These are phyloP conservation scores for Meliscaeva auricollis DNA, from an alignment of 2,888 invertebrate genomes.

Conservation along the genomic window DNA sequence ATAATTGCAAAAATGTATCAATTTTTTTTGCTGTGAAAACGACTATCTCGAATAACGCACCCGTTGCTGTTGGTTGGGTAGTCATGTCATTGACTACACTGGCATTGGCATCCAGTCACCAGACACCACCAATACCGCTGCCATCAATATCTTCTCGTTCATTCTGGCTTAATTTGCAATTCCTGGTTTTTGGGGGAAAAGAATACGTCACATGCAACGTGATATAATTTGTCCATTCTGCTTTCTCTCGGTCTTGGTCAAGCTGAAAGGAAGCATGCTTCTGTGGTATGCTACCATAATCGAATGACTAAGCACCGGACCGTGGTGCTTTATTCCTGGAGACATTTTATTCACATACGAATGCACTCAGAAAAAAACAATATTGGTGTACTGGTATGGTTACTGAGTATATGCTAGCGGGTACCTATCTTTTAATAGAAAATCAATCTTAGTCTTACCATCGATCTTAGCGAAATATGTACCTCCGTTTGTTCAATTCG, in stretches of 20 bases:
- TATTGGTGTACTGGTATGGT: neutral
- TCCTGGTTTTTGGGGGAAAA: neutral
- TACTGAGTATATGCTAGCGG: too few species aligned
- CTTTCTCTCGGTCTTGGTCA: slow-evolving; percentile 5
- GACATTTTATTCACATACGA: slow-evolving; percentile 34
- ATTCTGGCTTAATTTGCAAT: slow-evolving; percentile 17
- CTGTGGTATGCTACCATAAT: slow-evolving; percentile 35
- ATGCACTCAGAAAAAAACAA: neutral
- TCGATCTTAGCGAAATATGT: too few species aligned
- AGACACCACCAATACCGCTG: neutral
- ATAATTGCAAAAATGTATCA: slow-evolving; percentile 23
- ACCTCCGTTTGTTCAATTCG: too few species aligned
- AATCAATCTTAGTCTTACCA: too few species aligned
- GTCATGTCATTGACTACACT: neutral
- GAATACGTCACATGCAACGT: slow-evolving; percentile 34
- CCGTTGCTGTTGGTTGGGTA: neutral
- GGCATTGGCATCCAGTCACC: neutral
- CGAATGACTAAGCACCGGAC: slow-evolving; percentile 37
- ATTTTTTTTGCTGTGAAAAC: neutral
- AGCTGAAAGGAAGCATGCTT: slow-evolving; percentile 38
- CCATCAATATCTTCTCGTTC: slow-evolving; percentile 11
- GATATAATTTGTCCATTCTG: slow-evolving; percentile 26
- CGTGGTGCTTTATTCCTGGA: slow-evolving; percentile 19
- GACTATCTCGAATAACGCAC: neutral
- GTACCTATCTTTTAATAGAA: too few species aligned